These are phyloP conservation scores for Plumapathes pennacea DNA, from an alignment of 92 coral and sea anemone species.

Conservation along the genomic window DNA sequence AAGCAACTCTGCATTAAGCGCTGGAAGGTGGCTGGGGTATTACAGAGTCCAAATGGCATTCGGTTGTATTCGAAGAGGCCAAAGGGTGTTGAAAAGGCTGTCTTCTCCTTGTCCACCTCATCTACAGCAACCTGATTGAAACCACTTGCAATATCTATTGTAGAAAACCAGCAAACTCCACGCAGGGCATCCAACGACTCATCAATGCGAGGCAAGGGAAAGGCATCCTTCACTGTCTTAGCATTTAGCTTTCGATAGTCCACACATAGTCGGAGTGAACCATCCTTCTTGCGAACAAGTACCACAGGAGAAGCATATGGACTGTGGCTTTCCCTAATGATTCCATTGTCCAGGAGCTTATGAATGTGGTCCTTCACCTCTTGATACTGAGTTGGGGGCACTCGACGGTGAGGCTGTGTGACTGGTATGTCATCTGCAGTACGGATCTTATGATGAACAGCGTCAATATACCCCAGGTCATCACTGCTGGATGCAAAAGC, in stretches of 20 bases:
- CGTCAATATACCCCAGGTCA: slow-evolving; percentile 41
- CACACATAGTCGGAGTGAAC: slow-evolving; percentile 27
- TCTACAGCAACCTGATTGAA: slow-evolving; percentile 48
- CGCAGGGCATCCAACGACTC: slow-evolving; percentile 20
- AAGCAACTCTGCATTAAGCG: slow-evolving; percentile 33
- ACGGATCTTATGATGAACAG: slow-evolving; percentile 39
- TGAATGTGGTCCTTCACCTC: slow-evolving; percentile 49
- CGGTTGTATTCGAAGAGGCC: slow-evolving; percentile 32
- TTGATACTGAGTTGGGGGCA: slow-evolving; percentile 38
- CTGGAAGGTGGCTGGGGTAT: slow-evolving; percentile 32
- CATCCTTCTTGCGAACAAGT: slow-evolving; percentile 31
- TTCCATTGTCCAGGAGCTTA: slow-evolving; percentile 13
- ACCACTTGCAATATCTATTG: slow-evolving; percentile 34
- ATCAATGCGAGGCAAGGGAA: slow-evolving; percentile 25
- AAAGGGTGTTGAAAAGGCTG: slow-evolving; percentile 25
- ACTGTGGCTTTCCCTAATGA: slow-evolving; percentile 46
- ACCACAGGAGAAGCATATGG: slow-evolving; percentile 45
- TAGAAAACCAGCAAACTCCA: slow-evolving; percentile 16
- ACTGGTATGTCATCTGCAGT: slow-evolving; percentile 37
- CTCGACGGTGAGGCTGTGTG: slow-evolving; percentile 23
- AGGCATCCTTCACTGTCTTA: slow-evolving; percentile 30
- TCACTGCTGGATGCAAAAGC: slow-evolving; percentile 26
- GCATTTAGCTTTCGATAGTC: slow-evolving; percentile 27
- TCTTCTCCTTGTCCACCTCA: slow-evolving; percentile 28
- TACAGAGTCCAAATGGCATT: slow-evolving; percentile 29